Conservation (phyloP, 2,797 vertebrate species). For the Rhinichthys osculus region DNA sequence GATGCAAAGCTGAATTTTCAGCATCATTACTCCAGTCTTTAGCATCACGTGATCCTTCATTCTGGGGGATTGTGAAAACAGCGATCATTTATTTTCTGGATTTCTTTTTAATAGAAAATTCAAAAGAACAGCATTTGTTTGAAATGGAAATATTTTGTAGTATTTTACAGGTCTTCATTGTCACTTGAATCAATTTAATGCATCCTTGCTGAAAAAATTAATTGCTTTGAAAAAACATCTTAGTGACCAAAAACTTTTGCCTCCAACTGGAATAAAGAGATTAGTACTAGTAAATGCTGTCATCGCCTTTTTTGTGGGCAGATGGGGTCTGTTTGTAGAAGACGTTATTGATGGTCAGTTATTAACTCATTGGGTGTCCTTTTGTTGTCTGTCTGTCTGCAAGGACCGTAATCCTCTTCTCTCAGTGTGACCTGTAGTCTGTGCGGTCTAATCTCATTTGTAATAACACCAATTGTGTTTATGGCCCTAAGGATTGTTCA, state of each 20-base stretch:
- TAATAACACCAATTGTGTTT: not conserved
- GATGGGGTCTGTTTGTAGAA: conserved; percentile 15
- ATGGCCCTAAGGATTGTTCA: not conserved
- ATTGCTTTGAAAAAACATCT: too few species aligned
- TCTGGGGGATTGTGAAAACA: too few species aligned
- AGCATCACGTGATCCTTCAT: not conserved
- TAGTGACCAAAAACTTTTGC: too few species aligned
- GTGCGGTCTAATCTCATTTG: conserved; percentile 45
- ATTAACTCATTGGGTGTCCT: not conserved
- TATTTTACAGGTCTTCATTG: too few species aligned
- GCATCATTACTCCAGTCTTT: not conserved
- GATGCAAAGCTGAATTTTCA: not conserved
- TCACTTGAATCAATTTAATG: too few species aligned
- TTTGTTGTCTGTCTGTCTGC: conserved; percentile 8
- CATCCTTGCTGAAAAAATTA: too few species aligned
- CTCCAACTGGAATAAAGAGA: not conserved
- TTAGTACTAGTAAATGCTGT: not conserved
- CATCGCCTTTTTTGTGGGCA: not conserved
- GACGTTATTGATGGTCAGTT: not conserved
- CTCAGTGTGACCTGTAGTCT: not conserved
- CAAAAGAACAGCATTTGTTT: too few species aligned
- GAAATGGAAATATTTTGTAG: too few species aligned
- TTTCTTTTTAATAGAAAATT: not conserved
- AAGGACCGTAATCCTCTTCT: conserved; percentile 36
- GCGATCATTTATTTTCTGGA: too few species aligned